Base-by-base conservation (phyloP, 2,113 vertebrate genomes). In the Cyanoderma ruficeps region DNA sequence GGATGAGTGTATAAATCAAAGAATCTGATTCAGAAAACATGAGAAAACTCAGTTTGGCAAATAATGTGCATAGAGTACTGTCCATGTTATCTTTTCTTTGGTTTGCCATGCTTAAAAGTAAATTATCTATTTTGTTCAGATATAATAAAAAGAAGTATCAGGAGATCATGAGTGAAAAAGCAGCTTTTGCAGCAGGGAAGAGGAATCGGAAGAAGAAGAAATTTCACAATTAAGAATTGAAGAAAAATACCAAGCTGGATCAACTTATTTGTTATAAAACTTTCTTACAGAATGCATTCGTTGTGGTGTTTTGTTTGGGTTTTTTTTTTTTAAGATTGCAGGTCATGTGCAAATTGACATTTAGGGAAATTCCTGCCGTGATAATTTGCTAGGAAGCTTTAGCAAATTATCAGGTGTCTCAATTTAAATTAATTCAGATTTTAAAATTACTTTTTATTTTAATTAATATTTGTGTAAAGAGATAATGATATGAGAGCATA, bases 141-240 rank as follows among this genome's bases (percentile, higher is more conserved):
- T 98, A 98, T 69, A 99, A 99, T 97, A 99, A 99, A 98, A 99
- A 97, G 98, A 99, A 99, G 89, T 99, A 98, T 94, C 98, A 98
- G 81, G 98, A 99, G 89, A 99, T 99, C 95, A 97, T 99, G 96
- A 85, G 97, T 78, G 99, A 99, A 97, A 99, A 98, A 96, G 98
- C 98, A 94, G 98, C 98, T 74, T 97, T 98, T 65, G 98, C 98
- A 91, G 98, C 98, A 83, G 99, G 99, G 96, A 99, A 98, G 97
- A 99, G 96, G 97, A 98, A 98, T 93, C 98, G 97, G 83, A 99
- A 98, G 96, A 99, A 98, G 97, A 99, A 98, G 76, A 99, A 98
- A 97, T 98, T 99, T 96, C 97, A 90, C 67, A 99, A 98, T 92
- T 98, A 97, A 97, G 87, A 95, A 87, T 88, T 52, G 72, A 90